Base-by-base conservation (phyloP, 2,113 vertebrate genomes). In the Myxocyprinus asiaticus region DNA sequence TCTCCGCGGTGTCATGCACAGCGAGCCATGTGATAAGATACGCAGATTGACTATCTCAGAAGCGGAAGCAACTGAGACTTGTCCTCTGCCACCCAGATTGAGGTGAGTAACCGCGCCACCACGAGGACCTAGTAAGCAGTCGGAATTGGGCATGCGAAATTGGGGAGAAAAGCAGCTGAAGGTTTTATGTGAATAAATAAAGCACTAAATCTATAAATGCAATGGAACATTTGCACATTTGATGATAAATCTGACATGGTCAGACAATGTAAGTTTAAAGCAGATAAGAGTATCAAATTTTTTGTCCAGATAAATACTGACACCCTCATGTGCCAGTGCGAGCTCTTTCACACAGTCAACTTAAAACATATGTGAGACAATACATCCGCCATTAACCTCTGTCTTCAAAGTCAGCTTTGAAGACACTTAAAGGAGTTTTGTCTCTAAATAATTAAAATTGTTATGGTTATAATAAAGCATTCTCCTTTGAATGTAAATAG, bases 221-320 rank as follows among this genome's bases (percentile, higher is more conserved):
- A 62, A 56, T 69, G 47, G 61, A 86, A 84, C 82, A 87, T 87
- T 83, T 88, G 85, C 79, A 22, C 74, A 79, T 69, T 44, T 55
- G 76, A 61, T 80, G 47, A 82, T 77, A 73, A 81, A 77, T 77
- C 65, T 73, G 74, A 82, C 80, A 76, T 9, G 71, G 58, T 61
- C 78, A 77, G 81, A 83, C 81, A 82, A 85, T 82, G 59, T 50
- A 74, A 70, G 76, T 74, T 81, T 48, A 86, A 86, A 85, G 83
- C 77, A 84, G 86, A 88, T 88, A 87, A 85, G 75, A 65, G 58
- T 61, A 63, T 74, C 79, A 81, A 71, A 63, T 76, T 77, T 85
- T 56, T 80, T 76, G 78, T 71, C 15, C 43, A 76, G 82, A 84
- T 79, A 82, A 68, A 70, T 58, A 51, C 73, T 68, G 50, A 79